Base-by-base conservation (phyloP, 2,888 invertebrate species). In the Tetrapedia diversipes region DNA sequence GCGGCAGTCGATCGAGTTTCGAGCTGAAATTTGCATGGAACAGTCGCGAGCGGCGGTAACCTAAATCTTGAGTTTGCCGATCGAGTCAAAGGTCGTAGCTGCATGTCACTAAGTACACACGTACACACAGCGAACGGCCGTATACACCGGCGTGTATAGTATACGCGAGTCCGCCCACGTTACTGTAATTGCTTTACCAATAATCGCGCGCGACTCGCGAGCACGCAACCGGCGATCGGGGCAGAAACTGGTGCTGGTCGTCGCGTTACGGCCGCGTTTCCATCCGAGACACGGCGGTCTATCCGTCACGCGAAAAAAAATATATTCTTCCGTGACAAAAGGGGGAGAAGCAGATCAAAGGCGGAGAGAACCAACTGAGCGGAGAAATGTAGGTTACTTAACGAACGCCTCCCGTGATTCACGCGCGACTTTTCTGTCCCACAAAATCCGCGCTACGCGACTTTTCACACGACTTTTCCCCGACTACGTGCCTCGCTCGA, bases 181-280 rank as follows among this genome's bases (percentile, higher is more conserved):
- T 81, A 68, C 77, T 81, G 83, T 84, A 84, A 84, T 84, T 85
- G 81, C 79, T 85, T 84, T 81, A 83, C 81, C 84, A 71, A 85
- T 84, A 84, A 85, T 85, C 84, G 77, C 68, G 79, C 57, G 84
- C 75, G 77, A 67, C 45, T 65, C 69, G 68, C 75, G 70, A 67
- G 71, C 83, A 78, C 80, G 82, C 83, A 73, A 84, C 77, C n/a
- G 65, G 43, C 82, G 77, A 84, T 81, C 79, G 75, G 54, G 37
- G 37, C 34, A 14, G 57, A 27, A 56, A 45, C 57, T n/a, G 22
- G 1, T 16, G 8, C 4, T n/a, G n/a, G 4, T 29, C 41, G 54
- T 71, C 54, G 65, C 41, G 70, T 60, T 65, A 51, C 49, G 27
- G 27, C 69, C 65, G 72, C 68, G 70, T 71, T 71, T 71, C 19